phyloP scores from a whole-genome alignment of 2,888 invertebrate species.

The Melipona bicolor region DNA sequence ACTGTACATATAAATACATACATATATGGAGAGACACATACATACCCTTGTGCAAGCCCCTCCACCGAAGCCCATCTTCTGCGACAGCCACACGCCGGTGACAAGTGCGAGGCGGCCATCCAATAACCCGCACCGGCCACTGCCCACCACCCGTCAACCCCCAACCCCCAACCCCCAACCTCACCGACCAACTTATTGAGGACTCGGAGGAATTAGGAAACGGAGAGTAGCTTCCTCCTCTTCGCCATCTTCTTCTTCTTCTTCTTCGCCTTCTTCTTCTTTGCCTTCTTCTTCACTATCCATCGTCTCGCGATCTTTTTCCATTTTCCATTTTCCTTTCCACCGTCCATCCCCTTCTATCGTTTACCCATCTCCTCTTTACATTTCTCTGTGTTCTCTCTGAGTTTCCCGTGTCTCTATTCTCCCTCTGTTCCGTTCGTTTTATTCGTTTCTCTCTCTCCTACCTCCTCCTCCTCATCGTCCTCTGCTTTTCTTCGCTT shows the following conservation, averaged over 20 bases:
- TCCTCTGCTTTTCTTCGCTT: neutral
- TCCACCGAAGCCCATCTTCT: constrained; percentile 46
- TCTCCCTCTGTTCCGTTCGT: neutral
- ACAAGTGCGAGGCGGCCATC: constrained; percentile 81
- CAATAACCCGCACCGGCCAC: constrained; percentile 81
- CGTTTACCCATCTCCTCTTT: neutral
- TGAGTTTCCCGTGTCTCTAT: neutral
- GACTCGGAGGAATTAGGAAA: constrained; percentile 74
- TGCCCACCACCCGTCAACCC: constrained; percentile 66
- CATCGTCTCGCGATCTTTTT: neutral
- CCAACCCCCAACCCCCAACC: constrained; percentile 25
- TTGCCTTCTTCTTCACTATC: neutral
- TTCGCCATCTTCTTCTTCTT: neutral
- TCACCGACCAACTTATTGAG: constrained; percentile 74
- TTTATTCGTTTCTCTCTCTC: neutral
- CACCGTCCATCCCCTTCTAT: neutral
- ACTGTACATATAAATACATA: too few species aligned
- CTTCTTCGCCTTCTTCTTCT: constrained; percentile 5
- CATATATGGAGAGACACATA: neutral
- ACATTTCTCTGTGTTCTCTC: neutral
- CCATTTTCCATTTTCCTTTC: neutral
- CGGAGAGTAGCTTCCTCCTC: constrained; percentile 46
- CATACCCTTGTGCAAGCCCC: constrained; percentile 37
- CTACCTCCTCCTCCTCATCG: neutral
- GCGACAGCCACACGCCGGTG: constrained; percentile 77